Evolutionary conservation across 1,140 invertebrate genomes (phyloP).

Genomic region (Pectinophora gossypiella): DNA sequence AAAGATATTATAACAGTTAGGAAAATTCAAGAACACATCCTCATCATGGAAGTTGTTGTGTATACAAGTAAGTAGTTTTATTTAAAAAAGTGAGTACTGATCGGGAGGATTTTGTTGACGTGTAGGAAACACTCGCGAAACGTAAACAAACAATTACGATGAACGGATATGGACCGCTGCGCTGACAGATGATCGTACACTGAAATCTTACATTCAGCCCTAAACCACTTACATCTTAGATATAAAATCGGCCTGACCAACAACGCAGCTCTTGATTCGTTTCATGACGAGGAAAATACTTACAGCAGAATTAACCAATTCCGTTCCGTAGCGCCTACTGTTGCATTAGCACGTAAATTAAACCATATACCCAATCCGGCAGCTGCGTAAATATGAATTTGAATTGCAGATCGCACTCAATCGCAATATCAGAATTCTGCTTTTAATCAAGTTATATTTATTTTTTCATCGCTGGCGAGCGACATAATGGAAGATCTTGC

Average conservation of each 20-base stretch:
- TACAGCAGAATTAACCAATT: background rate
- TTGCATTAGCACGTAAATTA: conserved; percentile 24
- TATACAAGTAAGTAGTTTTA: no score
- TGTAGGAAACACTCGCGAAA: conserved; percentile 24
- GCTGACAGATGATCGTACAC: background rate
- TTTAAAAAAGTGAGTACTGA: background rate
- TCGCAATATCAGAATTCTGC: background rate
- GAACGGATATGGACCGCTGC: conserved; percentile 14
- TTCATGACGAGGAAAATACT: background rate
- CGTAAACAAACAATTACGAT: conserved; percentile 26
- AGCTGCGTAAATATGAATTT: conserved; percentile 18
- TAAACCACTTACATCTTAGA: no score
- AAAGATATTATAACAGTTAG: no score
- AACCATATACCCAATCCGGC: conserved; percentile 13
- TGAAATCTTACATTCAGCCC: background rate
- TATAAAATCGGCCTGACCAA: no score
- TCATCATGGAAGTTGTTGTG: no score
- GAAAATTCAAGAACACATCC: no score
- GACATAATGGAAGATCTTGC: conserved; percentile 14
- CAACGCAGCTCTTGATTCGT: background rate
- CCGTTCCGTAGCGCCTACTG: background rate
- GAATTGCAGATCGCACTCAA: conserved; percentile 1
- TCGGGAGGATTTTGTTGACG: conserved; percentile 18
- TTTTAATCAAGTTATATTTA: background rate
- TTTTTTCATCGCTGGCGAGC: background rate